phyloP scores from a whole-genome alignment of 2,797 vertebrate species.

The Stomatorhinus walkeri region DNA sequence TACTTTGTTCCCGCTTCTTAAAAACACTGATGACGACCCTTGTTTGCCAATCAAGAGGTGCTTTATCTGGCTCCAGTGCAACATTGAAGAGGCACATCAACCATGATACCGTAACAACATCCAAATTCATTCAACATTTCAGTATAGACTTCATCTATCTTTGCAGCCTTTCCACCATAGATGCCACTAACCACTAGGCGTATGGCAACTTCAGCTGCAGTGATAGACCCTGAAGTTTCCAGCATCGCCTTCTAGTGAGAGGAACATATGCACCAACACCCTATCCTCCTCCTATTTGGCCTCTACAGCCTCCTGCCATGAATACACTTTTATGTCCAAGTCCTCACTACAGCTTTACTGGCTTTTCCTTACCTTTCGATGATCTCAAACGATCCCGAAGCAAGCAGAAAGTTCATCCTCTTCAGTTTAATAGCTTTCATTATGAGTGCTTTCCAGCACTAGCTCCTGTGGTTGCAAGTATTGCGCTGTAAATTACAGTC shows the following conservation, averaged over 20 bases:
- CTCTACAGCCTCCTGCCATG: not conserved
- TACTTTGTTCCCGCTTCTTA: not conserved
- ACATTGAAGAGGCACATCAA: not conserved
- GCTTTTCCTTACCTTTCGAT: not conserved
- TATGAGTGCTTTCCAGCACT: not conserved
- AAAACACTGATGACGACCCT: not conserved
- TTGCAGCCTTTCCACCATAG: not conserved
- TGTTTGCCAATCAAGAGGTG: not conserved
- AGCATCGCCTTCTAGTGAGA: not conserved
- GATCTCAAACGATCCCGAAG: not conserved
- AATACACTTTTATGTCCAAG: not conserved
- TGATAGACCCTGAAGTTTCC: not conserved
- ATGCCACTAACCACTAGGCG: not conserved
- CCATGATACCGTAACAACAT: not conserved
- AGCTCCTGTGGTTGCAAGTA: not conserved
- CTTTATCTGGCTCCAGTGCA: not conserved
- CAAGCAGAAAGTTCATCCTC: not conserved
- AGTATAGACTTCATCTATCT: not conserved
- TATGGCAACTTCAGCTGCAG: not conserved
- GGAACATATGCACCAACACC: not conserved
- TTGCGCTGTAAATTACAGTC: not conserved
- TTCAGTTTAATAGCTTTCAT: not conserved
- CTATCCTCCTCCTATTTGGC: not conserved
- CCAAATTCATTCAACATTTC: not conserved
- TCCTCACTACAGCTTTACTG: not conserved